Evolutionary conservation across 1,140 invertebrate species (phyloP), one percentile per base, ranked within the genome.

Genomic region (Drosophila nikananu): DNA sequence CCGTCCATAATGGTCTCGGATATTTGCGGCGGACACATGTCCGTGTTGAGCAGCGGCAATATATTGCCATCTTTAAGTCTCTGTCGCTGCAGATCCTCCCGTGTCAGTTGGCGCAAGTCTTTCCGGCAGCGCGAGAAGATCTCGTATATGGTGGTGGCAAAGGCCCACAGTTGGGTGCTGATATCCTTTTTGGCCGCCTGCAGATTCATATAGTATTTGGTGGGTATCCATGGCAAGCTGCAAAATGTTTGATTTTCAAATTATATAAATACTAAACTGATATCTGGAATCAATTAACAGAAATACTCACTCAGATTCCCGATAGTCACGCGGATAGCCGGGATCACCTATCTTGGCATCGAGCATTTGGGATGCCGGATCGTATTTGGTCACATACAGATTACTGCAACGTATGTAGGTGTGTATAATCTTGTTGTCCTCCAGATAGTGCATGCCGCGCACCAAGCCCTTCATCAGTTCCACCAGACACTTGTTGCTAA

Each of bases 131-230:
- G 96, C 0, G 96, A 96, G 94, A 98, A 98, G 72, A 98, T 97
- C 93, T 98, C 96, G 96, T 97, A 98, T 12, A 98, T 84, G 13
- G 97, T 98, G 19, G 97, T 98, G 3, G 96, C 97, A 81, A 97
- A 96, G 17, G 97, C 97, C 97, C 97, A 98, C 23, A 98, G 95
- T 89, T 98, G 97, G 30, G 96, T 96, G 27, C 95, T 94, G 0
- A 94, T 93, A 49, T 95, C 96, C 27, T 93, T 93, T 74, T 94
- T 95, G 23, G 96, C 96, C 49, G 94, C 93, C 77, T 95, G 94
- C 77, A 95, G 94, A 92, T 97, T 95, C 1, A 93, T 84, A 90
- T 96, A 96, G 89, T 95, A 96, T 92, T 98, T 97, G 4, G 96
- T 95, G 1, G 97, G 97, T 80, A 98, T 95, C 97, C 97, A 98